Conservation (phyloP, 2,797 vertebrate genomes). For the Catharus ustulatus region DNA sequence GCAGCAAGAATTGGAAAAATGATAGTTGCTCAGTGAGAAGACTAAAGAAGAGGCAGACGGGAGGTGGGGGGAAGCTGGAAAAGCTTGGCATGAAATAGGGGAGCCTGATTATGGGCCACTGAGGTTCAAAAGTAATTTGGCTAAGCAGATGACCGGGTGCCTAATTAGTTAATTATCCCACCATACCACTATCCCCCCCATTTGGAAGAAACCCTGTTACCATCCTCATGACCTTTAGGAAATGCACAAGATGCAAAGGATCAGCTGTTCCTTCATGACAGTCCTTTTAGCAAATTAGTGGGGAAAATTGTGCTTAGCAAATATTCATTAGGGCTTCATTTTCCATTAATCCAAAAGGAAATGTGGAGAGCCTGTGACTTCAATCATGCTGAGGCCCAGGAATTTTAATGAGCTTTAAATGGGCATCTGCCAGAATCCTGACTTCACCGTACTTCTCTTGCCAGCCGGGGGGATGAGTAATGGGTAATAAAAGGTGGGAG, state of each 20-base stretch:
- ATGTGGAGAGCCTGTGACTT: conserved; percentile 71
- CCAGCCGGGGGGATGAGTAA: conserved; percentile 70
- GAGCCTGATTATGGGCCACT: conserved; percentile 27
- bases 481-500: conserved; percentile 71
- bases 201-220: conserved; percentile 40
- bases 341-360: conserved; percentile 76
- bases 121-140: conserved; percentile 61
- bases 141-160: conserved; percentile 46
- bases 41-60: background rate
- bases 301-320: conserved; percentile 72
- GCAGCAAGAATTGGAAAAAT: background rate
- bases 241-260: conserved; percentile 52
- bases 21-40: background rate
- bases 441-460: conserved; percentile 66
- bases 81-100: conserved; percentile 37
- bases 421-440: conserved; percentile 76
- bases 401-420: conserved; percentile 80
- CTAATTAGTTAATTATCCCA: conserved; percentile 64
- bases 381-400: conserved; percentile 71
- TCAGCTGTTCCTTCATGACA: conserved; percentile 64
- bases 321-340: conserved; percentile 76
- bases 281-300: conserved; percentile 73
- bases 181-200: background rate
- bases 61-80: background rate
- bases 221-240: conserved; percentile 53